Conservation (phyloP, 2,113 vertebrate genomes). For the Crocuta crocuta region DNA sequence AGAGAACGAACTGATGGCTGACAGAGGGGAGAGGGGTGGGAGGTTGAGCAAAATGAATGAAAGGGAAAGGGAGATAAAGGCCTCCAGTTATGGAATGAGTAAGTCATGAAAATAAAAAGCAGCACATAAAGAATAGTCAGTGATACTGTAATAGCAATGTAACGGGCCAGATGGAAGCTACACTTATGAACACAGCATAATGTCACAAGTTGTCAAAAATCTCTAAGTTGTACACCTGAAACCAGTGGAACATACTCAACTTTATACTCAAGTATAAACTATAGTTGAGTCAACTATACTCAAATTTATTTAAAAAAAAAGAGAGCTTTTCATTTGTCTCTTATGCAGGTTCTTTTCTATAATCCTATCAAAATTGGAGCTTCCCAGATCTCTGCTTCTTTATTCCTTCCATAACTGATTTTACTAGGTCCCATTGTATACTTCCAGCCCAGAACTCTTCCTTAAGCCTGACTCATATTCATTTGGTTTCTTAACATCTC, state of each 20-base stretch:
- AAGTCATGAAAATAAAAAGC: neutral
- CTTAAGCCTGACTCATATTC: neutral
- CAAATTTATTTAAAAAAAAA: neutral
- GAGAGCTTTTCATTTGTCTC: neutral
- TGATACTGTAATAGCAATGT: neutral
- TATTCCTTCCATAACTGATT: neutral
- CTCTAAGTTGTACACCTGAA: neutral
- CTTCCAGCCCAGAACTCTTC: neutral
- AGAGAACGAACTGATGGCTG: neutral
- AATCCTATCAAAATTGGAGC: neutral
- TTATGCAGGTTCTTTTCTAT: neutral
- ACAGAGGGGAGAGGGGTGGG: neutral
- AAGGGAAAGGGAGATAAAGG: neutral
- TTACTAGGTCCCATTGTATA: neutral
- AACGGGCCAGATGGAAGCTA: neutral
- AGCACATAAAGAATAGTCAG: neutral
- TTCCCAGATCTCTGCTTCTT: neutral
- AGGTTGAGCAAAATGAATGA: neutral
- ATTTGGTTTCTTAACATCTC: neutral
- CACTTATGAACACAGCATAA: neutral
- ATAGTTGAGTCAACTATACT: neutral
- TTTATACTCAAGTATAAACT: no score
- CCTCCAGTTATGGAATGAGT: neutral
- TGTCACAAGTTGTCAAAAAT: neutral
- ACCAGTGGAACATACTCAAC: neutral